Evolutionary conservation across 2,113 vertebrate genomes (phyloP).

Genomic region (Pleuronectes platessa): DNA sequence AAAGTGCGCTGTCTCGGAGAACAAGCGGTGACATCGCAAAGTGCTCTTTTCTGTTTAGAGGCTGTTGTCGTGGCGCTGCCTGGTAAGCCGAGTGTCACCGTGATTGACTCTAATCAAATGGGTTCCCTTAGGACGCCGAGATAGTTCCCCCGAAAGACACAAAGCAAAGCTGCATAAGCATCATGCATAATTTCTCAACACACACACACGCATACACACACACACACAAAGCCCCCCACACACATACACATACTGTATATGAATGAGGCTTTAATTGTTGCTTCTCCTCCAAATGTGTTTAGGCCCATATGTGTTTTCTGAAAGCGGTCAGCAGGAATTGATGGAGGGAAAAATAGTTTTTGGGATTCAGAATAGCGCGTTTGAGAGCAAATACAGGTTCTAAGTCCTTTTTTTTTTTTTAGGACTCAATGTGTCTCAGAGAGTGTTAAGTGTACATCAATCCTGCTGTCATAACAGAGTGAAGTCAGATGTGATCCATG

Average conservation of each 20-base stretch:
- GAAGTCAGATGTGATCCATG: slow-evolving; percentile 41
- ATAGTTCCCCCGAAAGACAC: slow-evolving; percentile 30
- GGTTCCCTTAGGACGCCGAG: slow-evolving; percentile 47
- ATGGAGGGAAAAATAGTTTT: slow-evolving; percentile 45
- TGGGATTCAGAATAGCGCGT: not conserved
- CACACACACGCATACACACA: not conserved
- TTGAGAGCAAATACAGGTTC: slow-evolving; percentile 26
- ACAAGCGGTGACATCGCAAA: slow-evolving; percentile 51
- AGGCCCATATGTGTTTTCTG: slow-evolving; percentile 56
- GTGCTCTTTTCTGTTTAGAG: slow-evolving; percentile 43
- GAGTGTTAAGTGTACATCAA: slow-evolving; percentile 18
- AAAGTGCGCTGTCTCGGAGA: slow-evolving; percentile 40
- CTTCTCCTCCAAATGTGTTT: slow-evolving; percentile 32
- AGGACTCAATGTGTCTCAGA: slow-evolving; percentile 5
- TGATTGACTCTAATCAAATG: slow-evolving; percentile 77
- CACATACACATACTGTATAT: slow-evolving; percentile 9
- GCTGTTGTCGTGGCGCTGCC: slow-evolving; percentile 37
- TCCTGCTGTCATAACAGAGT: slow-evolving; percentile 21
- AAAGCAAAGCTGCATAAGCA: slow-evolving; percentile 62
- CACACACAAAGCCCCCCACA: not conserved
- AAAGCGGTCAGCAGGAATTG: slow-evolving; percentile 52
- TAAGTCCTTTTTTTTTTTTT: slow-evolving; percentile 3
- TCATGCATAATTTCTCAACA: slow-evolving; percentile 57
- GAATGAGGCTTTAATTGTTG: slow-evolving; percentile 57
- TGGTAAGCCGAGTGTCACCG: slow-evolving; percentile 67